Evolutionary conservation across 2,113 vertebrate genomes (phyloP), one percentile per base, ranked within the genome.

Genomic region (Hylia prasina): DNA sequence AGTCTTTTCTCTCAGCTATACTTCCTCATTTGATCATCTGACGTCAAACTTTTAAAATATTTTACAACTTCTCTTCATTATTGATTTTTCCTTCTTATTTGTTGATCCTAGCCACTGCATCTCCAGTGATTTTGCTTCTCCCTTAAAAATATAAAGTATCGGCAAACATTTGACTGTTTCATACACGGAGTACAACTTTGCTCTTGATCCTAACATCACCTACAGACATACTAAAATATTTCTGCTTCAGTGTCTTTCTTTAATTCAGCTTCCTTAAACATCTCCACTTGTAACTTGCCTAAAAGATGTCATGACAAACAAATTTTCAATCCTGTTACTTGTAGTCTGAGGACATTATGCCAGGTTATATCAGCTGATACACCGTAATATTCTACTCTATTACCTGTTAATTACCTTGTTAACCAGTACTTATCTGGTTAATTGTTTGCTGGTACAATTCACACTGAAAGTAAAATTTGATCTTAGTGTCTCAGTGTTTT

Each of bases 291-390:
- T n/a, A 64, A 77, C n/a, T 80, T 82, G 28, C 18, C 20, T 58
- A 40, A 75, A 77, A 57, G 9, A 19, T 63, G 3, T 42, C 25
- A 63, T 40, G 31, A 23, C 15, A 64, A 64, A 19, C 15, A 50
- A 78, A 53, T 23, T 81, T 18, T 57, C 45, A 93, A 15, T 66
- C 24, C 30, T 70, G 28, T 73, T n/a, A 31, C 54, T 78, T 65
- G 25, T 13, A 44, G 7, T 75, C 28, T 92, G 65, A 82, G 28
- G 50, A 11, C 1, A 3, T 53, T 57, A 31, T 53, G 5, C 9
- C 2, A 1, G 10, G 10, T 13, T 65, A 50, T 48, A 6, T 28
- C 1, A 1, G 6, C 13, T 58, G 27, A 58, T 58, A 63, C 20
- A 31, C 10, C 25, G 10, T 30, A 37, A 69, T 72, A 81, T 90